Percentiles rank a stretch among this genome's conserved stretches.
These are phyloP conservation scores for Oncopeltus fasciatus DNA, from an alignment of 1,140 invertebrate species.

Conservation along the genomic window DNA sequence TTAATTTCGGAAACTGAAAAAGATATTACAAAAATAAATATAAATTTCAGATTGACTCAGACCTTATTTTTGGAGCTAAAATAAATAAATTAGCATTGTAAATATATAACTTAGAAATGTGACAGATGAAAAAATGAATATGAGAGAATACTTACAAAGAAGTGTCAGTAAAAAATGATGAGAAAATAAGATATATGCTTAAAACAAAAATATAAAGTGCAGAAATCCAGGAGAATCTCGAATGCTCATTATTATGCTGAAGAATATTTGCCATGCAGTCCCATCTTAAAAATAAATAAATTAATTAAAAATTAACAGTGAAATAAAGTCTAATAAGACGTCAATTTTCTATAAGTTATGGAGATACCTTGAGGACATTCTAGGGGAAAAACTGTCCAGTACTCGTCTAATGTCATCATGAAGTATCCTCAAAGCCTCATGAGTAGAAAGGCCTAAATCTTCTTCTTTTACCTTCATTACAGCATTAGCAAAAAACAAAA, in stretches of 20 bases:
- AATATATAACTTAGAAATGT: too few relatives aligned
- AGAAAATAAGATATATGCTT: constrained; percentile 31
- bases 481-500: neutral
- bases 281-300: constrained; percentile 31
- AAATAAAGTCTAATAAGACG: neutral
- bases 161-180: constrained; percentile 30
- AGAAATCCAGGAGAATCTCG: constrained; percentile 50
- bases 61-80: too few relatives aligned
- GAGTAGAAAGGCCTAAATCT: constrained; percentile 28
- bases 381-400: constrained; percentile 27
- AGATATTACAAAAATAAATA: too few relatives aligned
- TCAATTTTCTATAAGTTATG: neutral
- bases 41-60: too few relatives aligned
- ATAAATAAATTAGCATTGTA: too few relatives aligned
- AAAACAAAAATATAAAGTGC: constrained; percentile 36
- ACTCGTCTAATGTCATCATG: constrained; percentile 32
- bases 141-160: constrained; percentile 26
- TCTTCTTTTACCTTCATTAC: neutral
- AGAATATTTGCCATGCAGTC: constrained; percentile 39
- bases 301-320: neutral
- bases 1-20: too few relatives aligned
- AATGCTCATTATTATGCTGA: constrained; percentile 44
- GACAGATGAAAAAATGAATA: too few relatives aligned
- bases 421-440: constrained; percentile 32
- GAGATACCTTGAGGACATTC: constrained; percentile 17